Conservation (phyloP, 2,888 invertebrate species). For the Auanema sp. region DNA sequence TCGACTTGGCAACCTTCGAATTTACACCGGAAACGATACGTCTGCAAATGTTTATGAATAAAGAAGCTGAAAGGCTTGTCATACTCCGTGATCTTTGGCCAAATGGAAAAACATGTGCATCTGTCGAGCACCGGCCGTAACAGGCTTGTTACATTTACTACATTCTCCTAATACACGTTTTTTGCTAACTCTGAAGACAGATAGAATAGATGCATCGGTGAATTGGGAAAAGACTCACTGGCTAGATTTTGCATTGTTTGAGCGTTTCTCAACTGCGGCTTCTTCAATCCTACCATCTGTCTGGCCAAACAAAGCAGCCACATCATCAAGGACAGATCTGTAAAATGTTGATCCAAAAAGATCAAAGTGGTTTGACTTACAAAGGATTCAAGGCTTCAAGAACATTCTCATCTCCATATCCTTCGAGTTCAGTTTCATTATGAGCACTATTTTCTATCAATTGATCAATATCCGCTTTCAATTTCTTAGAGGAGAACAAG, state of each 20-base stretch:
- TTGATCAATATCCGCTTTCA: conserved; percentile 28
- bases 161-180: conserved; percentile 62
- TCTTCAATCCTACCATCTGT: conserved; percentile 27
- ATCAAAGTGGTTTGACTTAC: conserved; percentile 15
- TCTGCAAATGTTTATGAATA: conserved; percentile 31
- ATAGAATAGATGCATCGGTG: neutral
- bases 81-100: conserved; percentile 55
- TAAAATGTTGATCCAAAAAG: neutral
- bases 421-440: conserved; percentile 8
- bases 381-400: conserved; percentile 40
- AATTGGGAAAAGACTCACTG: conserved; percentile 12
- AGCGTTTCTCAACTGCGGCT: neutral
- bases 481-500: conserved; percentile 24
- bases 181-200: conserved; percentile 39
- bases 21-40: conserved; percentile 61
- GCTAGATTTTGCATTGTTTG: conserved; percentile 20
- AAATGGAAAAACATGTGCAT: conserved; percentile 64
- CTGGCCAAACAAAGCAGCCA: conserved; percentile 43
- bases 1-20: conserved; percentile 55
- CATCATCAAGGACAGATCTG: conserved; percentile 46
- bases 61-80: conserved; percentile 8
- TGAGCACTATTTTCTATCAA: conserved; percentile 17
- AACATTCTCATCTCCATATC: conserved; percentile 22
- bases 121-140: conserved; percentile 62
- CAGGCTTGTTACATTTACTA: conserved; percentile 59